Conservation (phyloP, 2,113 vertebrate genomes). For the Ia io region DNA sequence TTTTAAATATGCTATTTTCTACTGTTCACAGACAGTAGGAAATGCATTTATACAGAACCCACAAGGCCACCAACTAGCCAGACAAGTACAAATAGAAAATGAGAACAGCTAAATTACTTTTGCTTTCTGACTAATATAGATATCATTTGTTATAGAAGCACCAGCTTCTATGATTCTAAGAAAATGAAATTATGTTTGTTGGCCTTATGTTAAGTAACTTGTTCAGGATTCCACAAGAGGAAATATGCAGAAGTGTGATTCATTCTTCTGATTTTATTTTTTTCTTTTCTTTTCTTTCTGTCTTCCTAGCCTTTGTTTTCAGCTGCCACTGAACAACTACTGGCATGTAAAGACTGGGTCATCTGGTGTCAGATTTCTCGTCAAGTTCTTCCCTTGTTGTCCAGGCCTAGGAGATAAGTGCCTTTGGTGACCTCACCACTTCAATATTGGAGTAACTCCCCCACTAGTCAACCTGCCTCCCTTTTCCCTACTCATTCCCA, state of each 20-base stretch:
- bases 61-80: not conserved
- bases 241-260: not conserved
- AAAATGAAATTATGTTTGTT: not conserved
- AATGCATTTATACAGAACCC: not conserved
- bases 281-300: not conserved
- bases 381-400: not conserved
- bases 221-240: slow-evolving; percentile 10
- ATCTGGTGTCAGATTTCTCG: slow-evolving; percentile 4
- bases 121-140: slow-evolving; percentile 15
- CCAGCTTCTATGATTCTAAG: not conserved
- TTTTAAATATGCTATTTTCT: not conserved
- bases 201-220: not conserved
- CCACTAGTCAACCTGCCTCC: not conserved
- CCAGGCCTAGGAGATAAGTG: not conserved
- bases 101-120: not conserved
- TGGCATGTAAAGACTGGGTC: not conserved
- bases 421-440: not conserved
- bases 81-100: not conserved
- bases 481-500: not conserved
- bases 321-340: not conserved
- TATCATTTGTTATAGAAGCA: not conserved
- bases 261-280: not conserved
- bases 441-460: not conserved
- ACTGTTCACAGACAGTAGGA: not conserved
- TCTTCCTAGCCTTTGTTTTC: slow-evolving; percentile 33